These are phyloP conservation scores for Cyphomyrmex costatus DNA, from an alignment of 1,140 invertebrate species.

Conservation along the genomic window DNA sequence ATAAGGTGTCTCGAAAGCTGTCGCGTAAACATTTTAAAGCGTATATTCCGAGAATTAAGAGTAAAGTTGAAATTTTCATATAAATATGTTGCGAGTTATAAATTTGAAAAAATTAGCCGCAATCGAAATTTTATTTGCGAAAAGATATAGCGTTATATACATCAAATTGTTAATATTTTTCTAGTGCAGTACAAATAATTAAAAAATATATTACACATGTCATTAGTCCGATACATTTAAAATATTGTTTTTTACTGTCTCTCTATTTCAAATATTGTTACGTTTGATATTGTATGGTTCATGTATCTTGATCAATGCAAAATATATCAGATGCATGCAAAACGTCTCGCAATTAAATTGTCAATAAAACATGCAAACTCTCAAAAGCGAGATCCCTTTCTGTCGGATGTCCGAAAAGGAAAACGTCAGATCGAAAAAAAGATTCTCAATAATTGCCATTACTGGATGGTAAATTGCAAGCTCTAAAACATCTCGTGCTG, in stretches of 20 bases:
- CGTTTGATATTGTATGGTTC: constrained; percentile 34
- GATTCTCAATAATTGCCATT: background rate
- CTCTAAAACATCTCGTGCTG: constrained; percentile 6
- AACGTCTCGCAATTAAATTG: constrained; percentile 8
- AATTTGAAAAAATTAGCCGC: background rate
- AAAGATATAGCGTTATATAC: background rate
- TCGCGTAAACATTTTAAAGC: background rate
- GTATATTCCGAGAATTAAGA: background rate
- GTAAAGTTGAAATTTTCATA: background rate
- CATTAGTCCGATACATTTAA: background rate
- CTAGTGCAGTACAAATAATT: background rate
- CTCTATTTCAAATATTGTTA: background rate
- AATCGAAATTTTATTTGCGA: background rate
- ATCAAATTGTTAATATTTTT: background rate
- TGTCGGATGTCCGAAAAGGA: constrained; percentile 56
- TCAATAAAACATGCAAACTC: constrained; percentile 57
- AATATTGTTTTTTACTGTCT: background rate
- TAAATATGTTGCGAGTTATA: background rate
- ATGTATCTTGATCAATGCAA: background rate
- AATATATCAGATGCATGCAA: constrained; percentile 46
- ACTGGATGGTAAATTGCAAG: constrained; percentile 25
- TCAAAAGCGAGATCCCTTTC: constrained; percentile 66
- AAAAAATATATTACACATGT: background rate
- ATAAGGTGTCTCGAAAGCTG: background rate
- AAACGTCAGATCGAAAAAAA: constrained; percentile 59